phyloP scores from a whole-genome alignment of 2,797 vertebrate genomes.

The Agapornis canus region DNA sequence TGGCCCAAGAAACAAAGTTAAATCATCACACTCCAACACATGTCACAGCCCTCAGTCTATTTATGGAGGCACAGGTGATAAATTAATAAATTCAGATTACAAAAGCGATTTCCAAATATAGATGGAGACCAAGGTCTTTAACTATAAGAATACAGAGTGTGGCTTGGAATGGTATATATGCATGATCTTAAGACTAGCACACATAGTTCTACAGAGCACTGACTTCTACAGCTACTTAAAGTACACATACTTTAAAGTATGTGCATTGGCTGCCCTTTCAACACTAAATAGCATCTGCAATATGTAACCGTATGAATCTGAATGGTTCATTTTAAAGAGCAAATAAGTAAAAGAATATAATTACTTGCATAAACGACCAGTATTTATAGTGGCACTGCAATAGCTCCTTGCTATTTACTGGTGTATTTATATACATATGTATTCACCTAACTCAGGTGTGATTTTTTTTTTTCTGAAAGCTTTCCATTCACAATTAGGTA shows the following conservation, averaged over 20 bases:
- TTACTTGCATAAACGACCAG: background rate
- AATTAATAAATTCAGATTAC: background rate
- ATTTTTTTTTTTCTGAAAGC: background rate
- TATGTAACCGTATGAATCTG: background rate
- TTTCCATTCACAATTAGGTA: background rate
- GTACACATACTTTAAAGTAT: background rate
- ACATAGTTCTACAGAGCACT: background rate
- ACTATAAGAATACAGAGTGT: background rate
- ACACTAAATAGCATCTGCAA: background rate
- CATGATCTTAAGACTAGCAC: background rate
- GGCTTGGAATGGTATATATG: background rate
- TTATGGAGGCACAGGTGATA: background rate
- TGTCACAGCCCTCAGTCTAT: background rate
- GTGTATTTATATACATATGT: accelerated
- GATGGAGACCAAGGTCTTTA: background rate
- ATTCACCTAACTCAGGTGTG: accelerated
- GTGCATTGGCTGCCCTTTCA: background rate
- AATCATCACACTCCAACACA: background rate
- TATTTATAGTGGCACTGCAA: background rate
- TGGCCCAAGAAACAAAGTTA: background rate
- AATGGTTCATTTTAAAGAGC: background rate
- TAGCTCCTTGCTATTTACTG: background rate
- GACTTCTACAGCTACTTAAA: background rate
- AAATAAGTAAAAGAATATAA: background rate
- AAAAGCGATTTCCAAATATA: background rate